Percentiles rank a stretch among this genome's conserved stretches.
Conservation (phyloP, 2,888 invertebrate genomes). For the Timandra comae region DNA sequence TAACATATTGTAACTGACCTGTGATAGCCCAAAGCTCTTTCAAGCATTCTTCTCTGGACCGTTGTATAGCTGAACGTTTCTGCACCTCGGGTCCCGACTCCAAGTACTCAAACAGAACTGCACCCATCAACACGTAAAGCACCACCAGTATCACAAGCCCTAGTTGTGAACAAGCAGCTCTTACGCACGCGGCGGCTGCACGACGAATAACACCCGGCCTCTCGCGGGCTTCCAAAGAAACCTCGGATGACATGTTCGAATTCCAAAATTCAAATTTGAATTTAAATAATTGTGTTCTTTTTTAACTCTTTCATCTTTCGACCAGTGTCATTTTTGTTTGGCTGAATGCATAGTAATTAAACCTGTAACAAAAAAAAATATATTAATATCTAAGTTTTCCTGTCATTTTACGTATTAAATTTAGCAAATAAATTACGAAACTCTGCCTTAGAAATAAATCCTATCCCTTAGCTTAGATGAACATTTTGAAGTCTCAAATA, state of each 20-base stretch:
- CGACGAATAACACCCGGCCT: slow-evolving; percentile 52
- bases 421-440: too few species aligned
- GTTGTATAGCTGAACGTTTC: slow-evolving; percentile 78
- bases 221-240: slow-evolving; percentile 62
- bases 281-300: slow-evolving; percentile 16
- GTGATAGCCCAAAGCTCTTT: slow-evolving; percentile 88
- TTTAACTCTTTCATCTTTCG: slow-evolving; percentile 7
- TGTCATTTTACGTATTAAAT: too few species aligned
- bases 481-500: too few species aligned
- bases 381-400: too few species aligned
- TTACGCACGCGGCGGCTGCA: slow-evolving; percentile 57
- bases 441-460: too few species aligned
- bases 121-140: slow-evolving; percentile 84
- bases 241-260: slow-evolving; percentile 57
- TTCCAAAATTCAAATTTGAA: slow-evolving; percentile 18
- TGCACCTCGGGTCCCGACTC: slow-evolving; percentile 83
- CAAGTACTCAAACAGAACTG: slow-evolving; percentile 83
- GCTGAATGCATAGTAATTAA: slow-evolving; percentile 1
- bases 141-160: slow-evolving; percentile 85
- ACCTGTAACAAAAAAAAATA: slow-evolving; percentile 17
- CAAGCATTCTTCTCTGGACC: slow-evolving; percentile 81
- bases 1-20: slow-evolving; percentile 70
- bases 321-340: slow-evolving; percentile 1
- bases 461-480: too few species aligned
- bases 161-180: slow-evolving; percentile 80